Percentiles rank a stretch among this genome's conserved stretches.
These are phyloP conservation scores for Liolophura sinensis DNA, from an alignment of 1,140 invertebrate species.

Conservation along the genomic window DNA sequence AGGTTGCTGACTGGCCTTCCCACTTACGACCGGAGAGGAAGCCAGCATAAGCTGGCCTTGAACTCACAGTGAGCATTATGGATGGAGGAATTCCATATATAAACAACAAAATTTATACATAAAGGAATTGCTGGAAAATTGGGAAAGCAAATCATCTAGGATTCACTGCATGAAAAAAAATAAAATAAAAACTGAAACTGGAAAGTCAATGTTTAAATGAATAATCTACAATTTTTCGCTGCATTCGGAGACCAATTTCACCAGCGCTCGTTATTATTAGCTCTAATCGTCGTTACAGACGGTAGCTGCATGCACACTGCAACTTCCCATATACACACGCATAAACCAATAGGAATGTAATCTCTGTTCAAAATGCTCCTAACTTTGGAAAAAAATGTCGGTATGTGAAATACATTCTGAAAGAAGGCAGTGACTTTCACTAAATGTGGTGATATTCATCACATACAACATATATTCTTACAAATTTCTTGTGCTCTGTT, in stretches of 20 bases:
- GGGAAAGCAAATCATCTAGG: too few species aligned
- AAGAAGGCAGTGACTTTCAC: neutral
- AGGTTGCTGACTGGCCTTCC: too few species aligned
- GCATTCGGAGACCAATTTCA: too few species aligned
- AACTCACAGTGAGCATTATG: neutral
- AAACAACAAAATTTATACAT: neutral
- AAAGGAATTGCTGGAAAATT: too few species aligned
- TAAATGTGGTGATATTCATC: slow-evolving; percentile 3
- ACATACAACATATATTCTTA: slow-evolving; percentile 25
- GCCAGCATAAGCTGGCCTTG: too few species aligned
- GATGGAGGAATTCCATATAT: neutral
- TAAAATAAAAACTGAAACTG: neutral
- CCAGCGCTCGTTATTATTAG: too few species aligned
- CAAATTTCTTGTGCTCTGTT: slow-evolving; percentile 55
- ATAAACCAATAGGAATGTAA: neutral
- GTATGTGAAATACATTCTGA: neutral
- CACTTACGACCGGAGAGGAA: too few species aligned
- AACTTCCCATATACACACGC: neutral
- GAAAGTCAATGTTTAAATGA: too few species aligned
- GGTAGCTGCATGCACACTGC: slow-evolving; percentile 3
- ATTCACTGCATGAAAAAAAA: too few species aligned
- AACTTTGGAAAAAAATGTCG: neutral
- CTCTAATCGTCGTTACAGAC: neutral
- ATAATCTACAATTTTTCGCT: too few species aligned
- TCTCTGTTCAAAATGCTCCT: neutral